Evolutionary conservation across 2,797 vertebrate genomes (phyloP).

Genomic region (Discoglossus pictus): DNA sequence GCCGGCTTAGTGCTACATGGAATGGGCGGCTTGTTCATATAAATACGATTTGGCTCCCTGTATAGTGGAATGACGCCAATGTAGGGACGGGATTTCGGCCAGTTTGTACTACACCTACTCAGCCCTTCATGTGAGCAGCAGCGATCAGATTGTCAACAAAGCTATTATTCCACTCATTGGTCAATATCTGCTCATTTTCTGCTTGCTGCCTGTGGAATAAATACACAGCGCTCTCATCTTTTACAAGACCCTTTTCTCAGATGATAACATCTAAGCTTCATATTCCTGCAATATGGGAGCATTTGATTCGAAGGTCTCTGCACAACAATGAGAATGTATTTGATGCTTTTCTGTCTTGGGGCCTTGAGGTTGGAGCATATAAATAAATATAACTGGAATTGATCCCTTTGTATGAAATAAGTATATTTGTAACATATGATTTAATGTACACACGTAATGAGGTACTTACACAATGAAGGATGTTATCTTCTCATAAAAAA

Average conservation of each 20-base stretch:
- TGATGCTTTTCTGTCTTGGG: not conserved
- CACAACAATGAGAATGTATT: constrained; percentile 39
- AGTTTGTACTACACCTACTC: constrained; percentile 32
- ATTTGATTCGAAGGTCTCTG: constrained; percentile 25
- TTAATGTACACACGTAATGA: too few relatives aligned
- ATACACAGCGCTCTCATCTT: constrained; percentile 49
- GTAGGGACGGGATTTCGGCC: not conserved
- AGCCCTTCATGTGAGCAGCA: constrained; percentile 49
- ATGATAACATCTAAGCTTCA: constrained; percentile 28
- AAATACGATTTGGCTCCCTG: constrained; percentile 25
- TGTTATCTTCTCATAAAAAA: too few relatives aligned
- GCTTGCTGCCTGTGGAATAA: constrained; percentile 52
- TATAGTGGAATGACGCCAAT: constrained; percentile 3
- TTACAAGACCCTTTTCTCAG: constrained; percentile 51
- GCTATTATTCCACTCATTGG: constrained; percentile 65
- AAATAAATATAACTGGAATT: too few relatives aligned
- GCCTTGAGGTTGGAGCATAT: too few relatives aligned
- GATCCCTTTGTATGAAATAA: too few relatives aligned
- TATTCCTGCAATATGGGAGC: constrained; percentile 49
- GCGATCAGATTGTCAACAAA: constrained; percentile 60
- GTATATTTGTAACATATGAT: too few relatives aligned
- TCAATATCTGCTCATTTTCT: constrained; percentile 62
- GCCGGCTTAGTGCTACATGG: not conserved
- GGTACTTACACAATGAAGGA: too few relatives aligned
- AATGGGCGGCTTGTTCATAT: constrained; percentile 9